Evolutionary conservation across 1,140 invertebrate species (phyloP).

Genomic region (Scaptomyza graminum): DNA sequence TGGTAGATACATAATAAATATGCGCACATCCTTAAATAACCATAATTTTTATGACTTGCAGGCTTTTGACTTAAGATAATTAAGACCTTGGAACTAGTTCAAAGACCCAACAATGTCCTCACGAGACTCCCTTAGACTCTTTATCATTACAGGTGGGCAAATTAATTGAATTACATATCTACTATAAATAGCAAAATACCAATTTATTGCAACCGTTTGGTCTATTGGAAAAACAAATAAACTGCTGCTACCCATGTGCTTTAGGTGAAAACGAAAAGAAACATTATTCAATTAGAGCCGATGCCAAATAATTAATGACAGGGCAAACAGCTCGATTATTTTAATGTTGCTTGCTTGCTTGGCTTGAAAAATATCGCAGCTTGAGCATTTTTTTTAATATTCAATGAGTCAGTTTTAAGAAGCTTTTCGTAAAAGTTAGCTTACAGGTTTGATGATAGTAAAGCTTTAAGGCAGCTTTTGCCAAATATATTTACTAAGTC

Average conservation of each 20-base stretch:
- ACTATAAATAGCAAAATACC: not conserved
- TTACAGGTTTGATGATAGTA: too few relatives aligned
- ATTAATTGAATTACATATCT: not conserved
- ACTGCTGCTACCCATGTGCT: not conserved
- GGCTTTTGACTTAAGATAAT: slow-evolving; percentile 36
- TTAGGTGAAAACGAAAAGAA: too few relatives aligned
- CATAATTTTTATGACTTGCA: slow-evolving; percentile 37
- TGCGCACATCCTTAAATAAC: slow-evolving; percentile 44
- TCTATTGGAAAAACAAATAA: not conserved
- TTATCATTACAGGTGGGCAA: not conserved
- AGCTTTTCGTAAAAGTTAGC: too few relatives aligned
- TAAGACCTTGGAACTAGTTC: slow-evolving; percentile 21
- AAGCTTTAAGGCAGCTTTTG: too few relatives aligned
- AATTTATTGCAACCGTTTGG: not conserved
- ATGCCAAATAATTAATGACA: too few relatives aligned
- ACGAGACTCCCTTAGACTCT: not conserved
- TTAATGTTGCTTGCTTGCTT: too few relatives aligned
- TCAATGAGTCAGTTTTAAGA: too few relatives aligned
- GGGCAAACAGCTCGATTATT: too few relatives aligned
- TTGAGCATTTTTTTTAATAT: too few relatives aligned
- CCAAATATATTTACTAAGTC: too few relatives aligned
- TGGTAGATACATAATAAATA: slow-evolving; percentile 46
- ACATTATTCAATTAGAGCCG: too few relatives aligned
- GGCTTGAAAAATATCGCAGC: too few relatives aligned
- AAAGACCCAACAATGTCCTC: not conserved